Conservation (phyloP, 2,113 vertebrate species). For the Falco punctatus region DNA sequence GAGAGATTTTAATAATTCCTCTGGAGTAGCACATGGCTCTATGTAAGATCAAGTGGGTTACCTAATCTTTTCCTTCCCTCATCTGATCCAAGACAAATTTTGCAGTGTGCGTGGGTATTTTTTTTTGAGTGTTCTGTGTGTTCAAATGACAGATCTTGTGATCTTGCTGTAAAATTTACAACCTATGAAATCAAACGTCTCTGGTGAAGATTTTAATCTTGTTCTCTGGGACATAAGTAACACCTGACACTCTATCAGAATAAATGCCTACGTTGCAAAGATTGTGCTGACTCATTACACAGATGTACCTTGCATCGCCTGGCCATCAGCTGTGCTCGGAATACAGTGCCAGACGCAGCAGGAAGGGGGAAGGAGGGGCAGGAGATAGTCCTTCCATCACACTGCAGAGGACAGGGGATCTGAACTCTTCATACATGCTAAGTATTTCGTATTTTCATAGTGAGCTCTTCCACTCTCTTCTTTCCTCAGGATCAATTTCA, state of each 20-base stretch:
- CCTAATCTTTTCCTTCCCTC: neutral
- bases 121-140: neutral
- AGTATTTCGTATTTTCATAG: neutral
- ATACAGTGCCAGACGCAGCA: neutral
- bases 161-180: neutral
- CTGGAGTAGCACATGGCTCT: neutral
- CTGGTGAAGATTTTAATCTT: neutral
- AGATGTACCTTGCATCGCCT: neutral
- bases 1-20: neutral
- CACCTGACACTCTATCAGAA: neutral
- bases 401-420: accelerated
- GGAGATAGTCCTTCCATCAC: neutral
- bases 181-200: neutral
- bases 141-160: neutral
- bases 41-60: neutral
- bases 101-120: neutral
- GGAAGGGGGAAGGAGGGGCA: neutral
- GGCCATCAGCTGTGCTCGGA: neutral
- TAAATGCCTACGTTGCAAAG: neutral
- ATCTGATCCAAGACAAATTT: neutral
- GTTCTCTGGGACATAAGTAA: neutral
- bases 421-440: no score
- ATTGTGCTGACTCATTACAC: neutral
- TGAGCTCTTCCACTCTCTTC: neutral
- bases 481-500: neutral